phyloP scores from a whole-genome alignment of 2,113 vertebrate species.

The Cavia porcellus region DNA sequence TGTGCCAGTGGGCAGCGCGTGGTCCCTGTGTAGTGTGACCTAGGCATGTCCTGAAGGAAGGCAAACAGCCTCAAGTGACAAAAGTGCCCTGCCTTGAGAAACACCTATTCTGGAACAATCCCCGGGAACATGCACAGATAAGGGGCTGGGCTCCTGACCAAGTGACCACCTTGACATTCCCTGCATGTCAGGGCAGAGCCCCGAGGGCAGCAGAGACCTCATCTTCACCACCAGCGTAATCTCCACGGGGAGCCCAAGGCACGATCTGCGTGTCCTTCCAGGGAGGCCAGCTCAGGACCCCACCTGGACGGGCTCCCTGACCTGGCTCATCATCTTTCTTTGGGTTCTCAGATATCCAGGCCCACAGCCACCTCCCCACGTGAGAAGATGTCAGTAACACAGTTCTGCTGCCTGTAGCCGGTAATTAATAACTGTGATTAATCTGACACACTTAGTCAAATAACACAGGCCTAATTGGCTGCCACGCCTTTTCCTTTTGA shows the following conservation, averaged over 20 bases:
- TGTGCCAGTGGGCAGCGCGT: not conserved
- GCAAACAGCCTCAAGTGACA: not conserved
- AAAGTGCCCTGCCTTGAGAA: not conserved
- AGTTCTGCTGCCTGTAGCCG: slow-evolving; percentile 2
- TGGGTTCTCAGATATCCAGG: not conserved
- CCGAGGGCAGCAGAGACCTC: not conserved
- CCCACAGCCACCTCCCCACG: not conserved
- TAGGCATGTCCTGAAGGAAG: not conserved
- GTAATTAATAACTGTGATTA: slow-evolving; percentile 68
- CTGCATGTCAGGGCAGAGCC: not conserved
- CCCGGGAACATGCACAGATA: not conserved
- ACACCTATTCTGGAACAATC: not conserved
- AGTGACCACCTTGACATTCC: not conserved
- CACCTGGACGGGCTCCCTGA: not conserved
- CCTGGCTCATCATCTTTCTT: not conserved
- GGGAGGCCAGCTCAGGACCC: not conserved
- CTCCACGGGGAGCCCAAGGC: accelerated
- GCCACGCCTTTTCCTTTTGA: slow-evolving; percentile 31
- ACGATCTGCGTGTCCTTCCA: not conserved
- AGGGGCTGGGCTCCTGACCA: not conserved
- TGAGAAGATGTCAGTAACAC: not conserved
- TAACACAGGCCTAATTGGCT: slow-evolving; percentile 59
- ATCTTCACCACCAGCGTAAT: not conserved
- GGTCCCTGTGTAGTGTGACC: not conserved
- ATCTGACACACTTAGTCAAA: slow-evolving; percentile 57